Conservation (phyloP, 2,797 vertebrate genomes). For the Rhinatrema bivittatum region DNA sequence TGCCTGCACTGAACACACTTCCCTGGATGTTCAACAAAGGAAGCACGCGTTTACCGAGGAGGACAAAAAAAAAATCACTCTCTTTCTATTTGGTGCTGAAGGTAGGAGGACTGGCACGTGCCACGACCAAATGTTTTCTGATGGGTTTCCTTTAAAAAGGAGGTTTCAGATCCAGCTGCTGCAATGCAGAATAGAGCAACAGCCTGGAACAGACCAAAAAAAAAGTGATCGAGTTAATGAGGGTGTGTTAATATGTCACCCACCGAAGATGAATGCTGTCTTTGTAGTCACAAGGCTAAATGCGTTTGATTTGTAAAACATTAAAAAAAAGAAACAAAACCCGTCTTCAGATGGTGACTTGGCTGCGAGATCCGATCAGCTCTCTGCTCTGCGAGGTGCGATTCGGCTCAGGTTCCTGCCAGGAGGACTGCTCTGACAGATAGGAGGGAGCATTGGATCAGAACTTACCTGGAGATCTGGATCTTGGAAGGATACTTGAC, state of each 20-base stretch:
- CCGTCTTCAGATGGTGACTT: no score
- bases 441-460: no score
- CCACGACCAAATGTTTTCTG: not conserved
- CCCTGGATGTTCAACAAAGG: constrained; percentile 3
- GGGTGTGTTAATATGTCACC: constrained; percentile 18
- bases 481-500: no score
- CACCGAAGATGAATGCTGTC: constrained; percentile 18
- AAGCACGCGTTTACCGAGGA: constrained; percentile 31
- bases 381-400: no score
- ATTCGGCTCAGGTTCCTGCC: no score
- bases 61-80: constrained; percentile 10
- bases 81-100: constrained; percentile 3
- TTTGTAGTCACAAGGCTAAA: constrained; percentile 8
- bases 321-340: not conserved
- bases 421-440: no score
- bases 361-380: no score
- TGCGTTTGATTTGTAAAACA: constrained; percentile 8
- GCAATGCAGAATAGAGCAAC: constrained; percentile 50
- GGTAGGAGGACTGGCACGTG: constrained; percentile 23
- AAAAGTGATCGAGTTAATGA: constrained; percentile 15
- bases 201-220: constrained; percentile 16
- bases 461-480: no score
- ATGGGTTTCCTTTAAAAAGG: not conserved
- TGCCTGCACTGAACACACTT: constrained; percentile 13
- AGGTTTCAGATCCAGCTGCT: constrained; percentile 33